A percentile compares a stretch with the other conserved stretches of the same genome.
Conservation (phyloP, 1,140 invertebrate species). For the Archegozetes longisetosus region DNA sequence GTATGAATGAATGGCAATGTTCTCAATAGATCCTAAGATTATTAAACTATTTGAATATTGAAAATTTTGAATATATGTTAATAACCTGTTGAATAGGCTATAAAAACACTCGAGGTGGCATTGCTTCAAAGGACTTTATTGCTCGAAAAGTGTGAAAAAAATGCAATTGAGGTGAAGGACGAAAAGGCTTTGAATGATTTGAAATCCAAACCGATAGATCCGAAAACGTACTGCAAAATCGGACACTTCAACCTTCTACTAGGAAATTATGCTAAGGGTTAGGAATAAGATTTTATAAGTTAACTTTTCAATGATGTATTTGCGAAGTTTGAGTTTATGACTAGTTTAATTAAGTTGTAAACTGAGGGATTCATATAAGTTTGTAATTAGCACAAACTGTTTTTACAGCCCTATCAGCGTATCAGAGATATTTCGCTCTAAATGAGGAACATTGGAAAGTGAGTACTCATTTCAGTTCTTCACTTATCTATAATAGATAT, state of each 20-base stretch:
- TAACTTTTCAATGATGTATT: constrained; percentile 9
- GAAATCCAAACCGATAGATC: constrained; percentile 52
- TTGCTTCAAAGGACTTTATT: constrained; percentile 2
- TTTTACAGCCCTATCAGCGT: constrained; percentile 72
- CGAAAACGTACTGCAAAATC: constrained; percentile 77
- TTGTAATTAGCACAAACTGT: constrained; percentile 15
- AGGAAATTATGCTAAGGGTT: constrained; percentile 80
- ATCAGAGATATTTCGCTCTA: constrained; percentile 66
- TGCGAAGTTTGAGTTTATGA: too few relatives aligned
- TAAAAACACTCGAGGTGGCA: constrained; percentile 8
- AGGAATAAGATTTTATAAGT: constrained; percentile 16
- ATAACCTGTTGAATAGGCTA: constrained; percentile 3
- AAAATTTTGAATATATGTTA: not conserved
- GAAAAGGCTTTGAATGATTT: not conserved
- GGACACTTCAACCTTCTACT: constrained; percentile 82
- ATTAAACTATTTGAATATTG: not conserved
- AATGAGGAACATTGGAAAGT: constrained; percentile 58
- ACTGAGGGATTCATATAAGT: too few relatives aligned
- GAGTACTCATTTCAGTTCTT: constrained; percentile 11
- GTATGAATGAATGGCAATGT: not conserved
- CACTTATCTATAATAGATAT: too few relatives aligned
- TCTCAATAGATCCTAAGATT: not conserved
- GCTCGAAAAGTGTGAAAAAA: constrained; percentile 3
- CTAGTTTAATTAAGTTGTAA: too few relatives aligned
- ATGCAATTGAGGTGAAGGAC: not conserved